Evolutionary conservation across 2,797 vertebrate genomes (phyloP), one percentile per base, ranked within the genome.

Genomic region (Karalla daura): DNA sequence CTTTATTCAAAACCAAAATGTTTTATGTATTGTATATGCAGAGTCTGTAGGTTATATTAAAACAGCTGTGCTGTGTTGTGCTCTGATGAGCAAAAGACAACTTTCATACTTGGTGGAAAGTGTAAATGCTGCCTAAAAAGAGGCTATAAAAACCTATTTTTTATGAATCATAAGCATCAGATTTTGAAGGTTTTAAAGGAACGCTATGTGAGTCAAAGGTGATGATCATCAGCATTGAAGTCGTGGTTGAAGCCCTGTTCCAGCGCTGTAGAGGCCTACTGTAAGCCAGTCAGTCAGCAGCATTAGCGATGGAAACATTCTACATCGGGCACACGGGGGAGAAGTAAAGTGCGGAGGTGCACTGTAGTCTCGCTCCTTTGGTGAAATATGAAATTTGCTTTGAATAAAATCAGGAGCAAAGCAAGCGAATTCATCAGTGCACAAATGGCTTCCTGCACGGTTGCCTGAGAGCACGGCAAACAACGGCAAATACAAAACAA

Each of bases 221-320:
- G n/a, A n/a, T n/a, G n/a, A n/a, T n/a, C n/a, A n/a, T n/a, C n/a
- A n/a, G n/a, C 50, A n/a, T 43, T 50, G 33, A 50, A 66, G 59
- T 79, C 83, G 65, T 37, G 66, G 71, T 47, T 78, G 50, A 77
- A 52, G 59, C 66, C 40, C 52, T 73, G 68, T 84, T 87, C 74
- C 76, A 41, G 49, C 30, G 33, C 18, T 64, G 73, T 67, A 72
- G 47, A 62, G 61, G 67, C 69, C 74, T 47, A 68, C 68, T 50
- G 63, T n/a, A n/a, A 63, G 44, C 41, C 66, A 30, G 49, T 15
- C 78, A 71, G 55, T 80, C 83, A 75, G 64, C 54, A 68, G 78
- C 28, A 63, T 51, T 50, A 74, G 43, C 52, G 55, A 66, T 52
- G 73, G 69, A 80, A 80, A 73, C 49, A 51, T 69, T 63, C 46